Evolutionary conservation across 1,140 invertebrate species (phyloP).

Genomic region (Cephus cinctus): DNA sequence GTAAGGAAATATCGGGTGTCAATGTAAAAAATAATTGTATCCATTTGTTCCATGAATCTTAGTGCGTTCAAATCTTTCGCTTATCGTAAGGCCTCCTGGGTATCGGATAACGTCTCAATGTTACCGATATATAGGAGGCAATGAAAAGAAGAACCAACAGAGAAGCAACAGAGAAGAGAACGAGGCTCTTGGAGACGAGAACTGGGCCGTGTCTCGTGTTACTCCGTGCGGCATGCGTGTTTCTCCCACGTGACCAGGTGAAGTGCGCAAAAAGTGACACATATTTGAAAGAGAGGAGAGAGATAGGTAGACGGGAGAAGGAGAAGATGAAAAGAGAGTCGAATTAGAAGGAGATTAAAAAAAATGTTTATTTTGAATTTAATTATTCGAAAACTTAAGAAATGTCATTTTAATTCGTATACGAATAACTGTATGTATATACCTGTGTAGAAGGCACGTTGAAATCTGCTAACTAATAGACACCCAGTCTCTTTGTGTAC

Average conservation of each 20-base stretch:
- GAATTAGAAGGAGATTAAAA: no score
- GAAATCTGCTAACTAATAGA: no score
- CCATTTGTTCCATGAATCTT: no score
- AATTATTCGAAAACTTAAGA: no score
- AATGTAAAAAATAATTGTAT: not conserved
- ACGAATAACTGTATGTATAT: no score
- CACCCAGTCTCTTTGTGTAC: no score
- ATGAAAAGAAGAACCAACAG: not conserved
- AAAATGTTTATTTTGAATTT: no score
- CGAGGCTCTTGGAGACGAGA: slow-evolving; percentile 7
- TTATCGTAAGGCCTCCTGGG: no score
- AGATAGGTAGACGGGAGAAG: slow-evolving; percentile 7
- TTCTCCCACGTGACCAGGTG: slow-evolving; percentile 21
- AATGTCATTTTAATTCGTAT: no score
- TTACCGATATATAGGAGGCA: slow-evolving; percentile 2
- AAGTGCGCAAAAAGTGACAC: slow-evolving; percentile 30
- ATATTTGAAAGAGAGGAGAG: slow-evolving; percentile 22
- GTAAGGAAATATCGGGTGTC: no score
- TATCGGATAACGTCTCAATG: slow-evolving; percentile 9
- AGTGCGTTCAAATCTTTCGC: no score
- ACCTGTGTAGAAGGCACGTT: no score
- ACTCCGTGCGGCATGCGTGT: slow-evolving; percentile 16
- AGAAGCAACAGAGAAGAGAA: not conserved
- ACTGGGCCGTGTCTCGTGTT: slow-evolving; percentile 32
- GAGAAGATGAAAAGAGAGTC: slow-evolving; percentile 10